A percentile compares a stretch with the other conserved stretches of the same genome.
Conservation (phyloP, 2,113 vertebrate species). For the Protobothrops mucrosquamatus region DNA sequence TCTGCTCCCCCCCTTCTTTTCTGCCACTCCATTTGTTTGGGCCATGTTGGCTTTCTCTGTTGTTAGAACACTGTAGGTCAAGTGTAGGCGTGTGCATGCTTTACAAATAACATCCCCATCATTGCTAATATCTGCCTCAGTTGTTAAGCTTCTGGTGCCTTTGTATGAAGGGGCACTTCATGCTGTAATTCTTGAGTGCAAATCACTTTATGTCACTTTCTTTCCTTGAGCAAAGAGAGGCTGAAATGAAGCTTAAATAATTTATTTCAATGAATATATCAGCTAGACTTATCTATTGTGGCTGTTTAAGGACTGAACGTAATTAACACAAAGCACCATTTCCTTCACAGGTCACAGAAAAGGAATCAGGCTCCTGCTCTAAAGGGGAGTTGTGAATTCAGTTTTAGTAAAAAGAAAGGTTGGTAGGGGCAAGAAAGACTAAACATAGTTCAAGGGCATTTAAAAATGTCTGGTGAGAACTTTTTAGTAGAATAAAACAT, state of each 20-base stretch:
- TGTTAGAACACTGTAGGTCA: slow-evolving; percentile 67
- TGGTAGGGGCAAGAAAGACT: slow-evolving; percentile 44
- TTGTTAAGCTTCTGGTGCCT: slow-evolving; percentile 60
- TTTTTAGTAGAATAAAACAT: slow-evolving; percentile 62
- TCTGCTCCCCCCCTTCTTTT: slow-evolving; percentile 48
- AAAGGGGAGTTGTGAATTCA: slow-evolving; percentile 66
- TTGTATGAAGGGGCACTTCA: slow-evolving; percentile 69
- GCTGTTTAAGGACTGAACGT: slow-evolving; percentile 70
- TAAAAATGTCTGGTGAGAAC: slow-evolving; percentile 70
- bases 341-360: slow-evolving; percentile 67
- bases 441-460: slow-evolving; percentile 69
- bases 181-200: slow-evolving; percentile 69
- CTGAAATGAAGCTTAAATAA: slow-evolving; percentile 77
- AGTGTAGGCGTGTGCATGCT: slow-evolving; percentile 72
- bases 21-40: slow-evolving; percentile 60
- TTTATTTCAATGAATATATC: slow-evolving; percentile 71
- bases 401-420: slow-evolving; percentile 58
- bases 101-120: slow-evolving; percentile 59
- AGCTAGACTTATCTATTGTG: slow-evolving; percentile 69
- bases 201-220: slow-evolving; percentile 75
- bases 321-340: slow-evolving; percentile 72
- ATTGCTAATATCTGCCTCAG: slow-evolving; percentile 55
- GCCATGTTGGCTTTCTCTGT: slow-evolving; percentile 62
- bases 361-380: slow-evolving; percentile 60
- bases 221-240: slow-evolving; percentile 66